Percentiles rank a stretch among this genome's conserved stretches.
These are phyloP conservation scores for Sarcophilus harrisii DNA, from an alignment of 2,797 vertebrate genomes.

Conservation along the genomic window DNA sequence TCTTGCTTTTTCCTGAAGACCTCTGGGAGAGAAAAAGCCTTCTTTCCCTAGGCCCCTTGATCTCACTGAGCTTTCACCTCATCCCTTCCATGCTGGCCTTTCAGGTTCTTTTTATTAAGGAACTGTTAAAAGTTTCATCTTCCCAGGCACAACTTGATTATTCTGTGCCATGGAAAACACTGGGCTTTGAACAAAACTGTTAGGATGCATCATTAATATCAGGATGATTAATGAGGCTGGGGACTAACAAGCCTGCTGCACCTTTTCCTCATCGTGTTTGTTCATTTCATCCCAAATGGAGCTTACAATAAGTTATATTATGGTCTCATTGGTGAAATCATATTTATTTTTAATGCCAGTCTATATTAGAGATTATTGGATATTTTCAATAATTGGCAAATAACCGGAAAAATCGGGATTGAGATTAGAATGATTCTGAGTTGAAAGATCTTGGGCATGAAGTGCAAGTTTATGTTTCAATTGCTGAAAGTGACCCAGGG, in stretches of 20 bases:
- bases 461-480: background rate
- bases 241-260: background rate
- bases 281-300: background rate
- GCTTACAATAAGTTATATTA: background rate
- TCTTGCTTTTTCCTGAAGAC: background rate
- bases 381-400: background rate
- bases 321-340: background rate
- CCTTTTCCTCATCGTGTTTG: background rate
- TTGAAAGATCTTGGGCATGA: background rate
- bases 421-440: background rate
- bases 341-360: background rate
- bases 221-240: constrained; percentile 5
- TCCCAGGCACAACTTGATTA: background rate
- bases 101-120: background rate
- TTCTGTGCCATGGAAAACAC: background rate
- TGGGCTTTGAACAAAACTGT: background rate
- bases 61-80: background rate
- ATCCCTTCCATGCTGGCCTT: background rate
- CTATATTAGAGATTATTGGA: background rate
- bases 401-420: background rate
- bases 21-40: background rate
- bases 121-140: background rate
- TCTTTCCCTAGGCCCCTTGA: background rate
- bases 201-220: background rate
- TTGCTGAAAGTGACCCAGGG: no score